Evolutionary conservation across 2,888 invertebrate species (phyloP), one percentile per base, ranked within the genome.

Genomic region (Eledona agricola): DNA sequence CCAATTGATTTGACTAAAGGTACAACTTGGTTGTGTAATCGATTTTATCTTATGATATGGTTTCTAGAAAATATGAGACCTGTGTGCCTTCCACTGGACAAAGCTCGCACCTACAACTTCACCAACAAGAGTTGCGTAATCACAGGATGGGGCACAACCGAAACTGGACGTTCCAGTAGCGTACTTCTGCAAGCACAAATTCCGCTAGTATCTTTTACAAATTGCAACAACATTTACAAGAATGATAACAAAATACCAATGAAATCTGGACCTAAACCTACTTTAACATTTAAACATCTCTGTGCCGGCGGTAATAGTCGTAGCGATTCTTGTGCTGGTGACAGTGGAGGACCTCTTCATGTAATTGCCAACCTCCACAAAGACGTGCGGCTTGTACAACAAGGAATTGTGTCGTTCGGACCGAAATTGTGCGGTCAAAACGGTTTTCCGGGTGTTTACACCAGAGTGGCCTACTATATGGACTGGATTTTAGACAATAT

Each of bases 101-200:
- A 40, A 12, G 25, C 60, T 7, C 53, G 67, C 20, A 63, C 61
- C 6, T 72, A 70, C 29, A 69, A 75, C 40, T 77, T 81, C 31
- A 76, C 77, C 6, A 79, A 79, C 1, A 70, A 71, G 55, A 75
- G 78, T 61, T 81, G 83, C 60, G 79, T 82, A 32, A 86, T 86
- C 1, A 85, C 87, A 2, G 89, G 89, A 0, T 89, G 89, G 88
- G 89, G 89, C 12, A 80, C 82, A 62, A 86, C 83, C 25, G 83
- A 85, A 71, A 72, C 71, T 37, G 81, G 64, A 10, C 49, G 53
- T 6, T 38, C 53, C 31, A 70, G 69, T 52, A 43, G 60, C 15
- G 57, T 56, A 55, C 64, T 79, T 20, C 67, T 77, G 7, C 77
- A 78, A 62, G 75, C 79, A 0, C 59, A 61, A 1, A 29, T 81